Conservation (phyloP, 2,888 invertebrate species). For the Barypeithes pellucidus region DNA sequence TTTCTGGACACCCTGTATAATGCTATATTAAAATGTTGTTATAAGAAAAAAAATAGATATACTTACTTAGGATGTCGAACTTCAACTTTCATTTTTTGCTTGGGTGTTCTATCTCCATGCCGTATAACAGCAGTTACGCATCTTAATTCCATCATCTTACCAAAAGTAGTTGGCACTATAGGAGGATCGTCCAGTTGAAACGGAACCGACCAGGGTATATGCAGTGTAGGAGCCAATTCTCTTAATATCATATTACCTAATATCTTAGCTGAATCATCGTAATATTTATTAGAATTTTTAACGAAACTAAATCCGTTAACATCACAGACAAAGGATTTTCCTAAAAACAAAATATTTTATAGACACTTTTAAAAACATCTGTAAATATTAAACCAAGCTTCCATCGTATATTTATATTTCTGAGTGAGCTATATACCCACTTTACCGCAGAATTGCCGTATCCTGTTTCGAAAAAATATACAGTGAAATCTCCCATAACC, state of each 20-base stretch:
- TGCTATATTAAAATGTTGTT: no score
- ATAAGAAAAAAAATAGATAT: no score
- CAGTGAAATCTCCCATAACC: no score
- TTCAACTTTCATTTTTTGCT: conserved; percentile 99
- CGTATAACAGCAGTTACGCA: conserved; percentile 98
- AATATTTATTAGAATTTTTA: conserved; percentile 99
- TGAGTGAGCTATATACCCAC: no score
- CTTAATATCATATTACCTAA: conserved; percentile 97
- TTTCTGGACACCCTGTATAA: no score
- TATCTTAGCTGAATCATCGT: conserved; percentile 99
- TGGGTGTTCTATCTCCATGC: conserved; percentile 98
- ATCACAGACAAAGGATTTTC: conserved; percentile 98
- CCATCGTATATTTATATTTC: no score
- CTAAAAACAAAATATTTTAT: conserved; percentile 29
- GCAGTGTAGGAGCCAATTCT: conserved; percentile 94
- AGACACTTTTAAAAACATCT: no score
- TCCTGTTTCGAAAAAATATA: no score
- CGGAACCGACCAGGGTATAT: conserved; percentile 98
- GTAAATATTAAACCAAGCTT: no score
- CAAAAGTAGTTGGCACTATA: conserved; percentile 98
- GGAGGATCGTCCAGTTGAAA: conserved; percentile 99
- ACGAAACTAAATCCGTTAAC: conserved; percentile 99
- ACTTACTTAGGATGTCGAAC: conserved; percentile 93
- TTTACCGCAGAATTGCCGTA: no score
- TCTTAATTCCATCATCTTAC: conserved; percentile 94